Conservation (phyloP, 1,140 invertebrate species). For the Caenorhabditis briggsae region DNA sequence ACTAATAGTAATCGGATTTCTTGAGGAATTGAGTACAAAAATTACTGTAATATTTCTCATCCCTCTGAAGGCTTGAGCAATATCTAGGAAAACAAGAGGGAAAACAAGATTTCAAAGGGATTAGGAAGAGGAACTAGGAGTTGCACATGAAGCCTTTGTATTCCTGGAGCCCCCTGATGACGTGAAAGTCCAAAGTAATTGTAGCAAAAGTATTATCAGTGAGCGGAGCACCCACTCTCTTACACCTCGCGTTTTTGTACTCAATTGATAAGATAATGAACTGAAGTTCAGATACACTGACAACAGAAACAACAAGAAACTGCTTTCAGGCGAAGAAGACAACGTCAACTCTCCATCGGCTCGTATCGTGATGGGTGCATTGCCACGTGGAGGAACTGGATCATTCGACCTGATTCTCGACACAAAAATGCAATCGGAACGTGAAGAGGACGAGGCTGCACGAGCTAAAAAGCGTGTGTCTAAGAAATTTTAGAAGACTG, state of each 20-base stretch:
- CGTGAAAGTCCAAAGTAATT: not conserved
- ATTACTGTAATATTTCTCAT: not conserved
- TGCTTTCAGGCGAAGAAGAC: conserved; percentile 83
- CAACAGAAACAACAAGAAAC: not conserved
- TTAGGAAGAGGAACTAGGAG: not conserved
- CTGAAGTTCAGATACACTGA: not conserved
- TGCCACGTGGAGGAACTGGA: conserved; percentile 88
- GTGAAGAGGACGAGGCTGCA: not conserved
- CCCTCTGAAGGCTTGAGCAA: not conserved
- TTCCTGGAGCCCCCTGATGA: not conserved
- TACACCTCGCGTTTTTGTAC: conserved; percentile 3
- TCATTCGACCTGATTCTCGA: conserved; percentile 82
- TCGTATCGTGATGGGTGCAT: conserved; percentile 88
- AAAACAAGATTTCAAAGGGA: not conserved
- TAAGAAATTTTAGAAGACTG: not conserved
- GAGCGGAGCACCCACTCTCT: conserved; percentile 16
- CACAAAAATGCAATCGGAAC: conserved; percentile 20
- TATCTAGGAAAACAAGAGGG: not conserved
- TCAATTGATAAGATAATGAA: conserved; percentile 40
- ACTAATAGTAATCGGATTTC: not conserved
- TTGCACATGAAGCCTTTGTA: not conserved
- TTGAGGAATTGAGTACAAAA: not conserved
- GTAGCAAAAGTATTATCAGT: not conserved
- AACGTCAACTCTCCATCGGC: conserved; percentile 88
- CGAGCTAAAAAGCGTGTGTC: not conserved